phyloP scores from a whole-genome alignment of 2,888 invertebrate genomes.

The Pristionchus exspectatus region DNA sequence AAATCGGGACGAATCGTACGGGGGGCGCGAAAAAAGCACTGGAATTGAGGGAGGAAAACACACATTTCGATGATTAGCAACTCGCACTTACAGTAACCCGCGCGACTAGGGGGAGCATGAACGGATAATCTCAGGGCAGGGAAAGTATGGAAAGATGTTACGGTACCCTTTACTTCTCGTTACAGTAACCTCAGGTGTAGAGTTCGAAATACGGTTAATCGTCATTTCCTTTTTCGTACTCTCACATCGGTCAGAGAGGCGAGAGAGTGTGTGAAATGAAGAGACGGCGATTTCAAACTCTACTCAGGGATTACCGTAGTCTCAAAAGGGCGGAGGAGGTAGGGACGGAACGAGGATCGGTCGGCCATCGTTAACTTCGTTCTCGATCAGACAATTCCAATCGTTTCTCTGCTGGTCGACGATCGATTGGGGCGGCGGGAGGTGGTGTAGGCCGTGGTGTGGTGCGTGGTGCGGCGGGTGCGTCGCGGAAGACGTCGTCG shows the following conservation, averaged over 20 bases:
- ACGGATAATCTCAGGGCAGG: not conserved
- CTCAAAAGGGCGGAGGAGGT: constrained; percentile 7
- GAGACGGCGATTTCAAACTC: not conserved
- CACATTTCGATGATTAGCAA: not conserved
- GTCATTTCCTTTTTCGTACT: not conserved
- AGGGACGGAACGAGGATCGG: constrained; percentile 40
- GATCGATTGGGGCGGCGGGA: constrained; percentile 22
- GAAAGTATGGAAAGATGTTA: not conserved
- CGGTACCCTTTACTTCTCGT: not conserved
- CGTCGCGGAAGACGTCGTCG: constrained; percentile 7
- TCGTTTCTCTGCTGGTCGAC: constrained; percentile 54
- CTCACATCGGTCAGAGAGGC: not conserved
- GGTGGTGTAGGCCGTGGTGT: constrained; percentile 46
- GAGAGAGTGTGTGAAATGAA: not conserved
- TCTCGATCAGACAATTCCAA: constrained; percentile 57
- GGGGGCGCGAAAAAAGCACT: not conserved
- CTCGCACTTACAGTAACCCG: constrained; percentile 25
- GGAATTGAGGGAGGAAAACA: not conserved
- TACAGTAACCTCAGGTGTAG: too few species aligned
- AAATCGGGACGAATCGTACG: constrained; percentile 33
- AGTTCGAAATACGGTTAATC: not conserved
- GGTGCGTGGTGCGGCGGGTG: constrained; percentile 42
- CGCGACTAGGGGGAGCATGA: not conserved
- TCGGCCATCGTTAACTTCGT: constrained; percentile 52
- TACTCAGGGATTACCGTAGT: not conserved